Evolutionary conservation across 23 tunicate genomes (phyloP).

Genomic region (Ciona savignyi): DNA sequence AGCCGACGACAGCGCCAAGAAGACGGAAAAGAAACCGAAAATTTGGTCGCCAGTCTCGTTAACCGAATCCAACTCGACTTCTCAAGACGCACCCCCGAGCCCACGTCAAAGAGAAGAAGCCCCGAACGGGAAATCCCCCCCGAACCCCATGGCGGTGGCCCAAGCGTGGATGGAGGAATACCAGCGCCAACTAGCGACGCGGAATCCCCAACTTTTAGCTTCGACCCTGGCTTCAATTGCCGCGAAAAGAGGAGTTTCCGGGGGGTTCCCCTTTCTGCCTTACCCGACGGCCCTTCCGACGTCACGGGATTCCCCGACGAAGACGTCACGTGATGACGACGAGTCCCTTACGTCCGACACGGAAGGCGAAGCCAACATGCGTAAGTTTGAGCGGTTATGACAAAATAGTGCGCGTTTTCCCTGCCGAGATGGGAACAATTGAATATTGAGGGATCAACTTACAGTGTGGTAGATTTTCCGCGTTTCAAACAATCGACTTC

Average conservation of each 20-base stretch:
- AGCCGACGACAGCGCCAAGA: neutral
- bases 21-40: neutral
- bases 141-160: neutral
- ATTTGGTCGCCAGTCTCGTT: conserved; percentile 21
- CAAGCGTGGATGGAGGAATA: conserved; percentile 18
- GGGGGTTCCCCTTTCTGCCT: neutral
- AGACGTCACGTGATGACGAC: conserved; percentile 1
- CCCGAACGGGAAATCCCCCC: neutral
- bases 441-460: neutral
- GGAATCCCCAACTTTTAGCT: neutral
- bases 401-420: neutral
- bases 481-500: neutral
- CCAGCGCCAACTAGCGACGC: conserved; percentile 15
- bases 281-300: neutral
- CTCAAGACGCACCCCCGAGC: neutral
- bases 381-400: neutral
- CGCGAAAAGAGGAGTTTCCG: neutral
- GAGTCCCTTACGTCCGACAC: neutral
- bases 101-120: neutral
- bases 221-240: neutral
- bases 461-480: neutral
- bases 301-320: neutral
- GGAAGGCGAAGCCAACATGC: neutral
- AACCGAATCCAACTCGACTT: neutral
- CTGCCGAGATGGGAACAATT: neutral